phyloP scores from a whole-genome alignment of 2,888 invertebrate species.

The Neoscelio sp. region DNA sequence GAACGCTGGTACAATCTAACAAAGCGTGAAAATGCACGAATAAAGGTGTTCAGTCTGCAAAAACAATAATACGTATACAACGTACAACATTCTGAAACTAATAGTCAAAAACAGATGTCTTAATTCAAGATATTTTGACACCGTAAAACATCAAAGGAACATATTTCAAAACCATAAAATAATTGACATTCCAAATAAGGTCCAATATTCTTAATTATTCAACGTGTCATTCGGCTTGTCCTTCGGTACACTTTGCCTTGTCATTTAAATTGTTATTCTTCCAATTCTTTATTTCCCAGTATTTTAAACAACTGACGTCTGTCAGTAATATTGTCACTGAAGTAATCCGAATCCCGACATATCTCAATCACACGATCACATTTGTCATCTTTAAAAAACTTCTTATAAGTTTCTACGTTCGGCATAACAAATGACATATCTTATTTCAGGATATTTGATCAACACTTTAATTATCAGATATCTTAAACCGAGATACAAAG shows the following conservation, averaged over 20 bases:
- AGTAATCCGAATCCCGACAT: slow-evolving; percentile 43
- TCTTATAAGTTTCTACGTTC: slow-evolving; percentile 27
- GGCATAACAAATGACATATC: slow-evolving; percentile 38
- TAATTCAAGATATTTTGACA: no score
- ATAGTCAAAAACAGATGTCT: no score
- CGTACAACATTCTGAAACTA: no score
- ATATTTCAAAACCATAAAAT: no score
- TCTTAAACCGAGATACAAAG: slow-evolving; percentile 21
- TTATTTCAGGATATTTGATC: slow-evolving; percentile 33
- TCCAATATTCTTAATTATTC: no score
- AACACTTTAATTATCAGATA: slow-evolving; percentile 24
- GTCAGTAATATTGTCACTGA: slow-evolving; percentile 10
- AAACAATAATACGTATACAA: slow-evolving; percentile 11
- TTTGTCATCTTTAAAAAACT: slow-evolving; percentile 24
- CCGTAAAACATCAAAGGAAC: no score
- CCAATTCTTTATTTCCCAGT: slow-evolving; percentile 15
- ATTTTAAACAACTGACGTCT: slow-evolving; percentile 7
- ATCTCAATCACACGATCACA: slow-evolving; percentile 27
- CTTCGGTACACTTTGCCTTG: no score
- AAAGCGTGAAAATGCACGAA: slow-evolving; percentile 28
- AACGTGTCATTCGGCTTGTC: no score
- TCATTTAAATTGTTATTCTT: no score
- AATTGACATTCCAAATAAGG: no score
- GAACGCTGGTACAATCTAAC: slow-evolving; percentile 13
- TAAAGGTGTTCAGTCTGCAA: slow-evolving; percentile 4